Conservation (phyloP, 2,797 vertebrate species). For the Avahi laniger region DNA sequence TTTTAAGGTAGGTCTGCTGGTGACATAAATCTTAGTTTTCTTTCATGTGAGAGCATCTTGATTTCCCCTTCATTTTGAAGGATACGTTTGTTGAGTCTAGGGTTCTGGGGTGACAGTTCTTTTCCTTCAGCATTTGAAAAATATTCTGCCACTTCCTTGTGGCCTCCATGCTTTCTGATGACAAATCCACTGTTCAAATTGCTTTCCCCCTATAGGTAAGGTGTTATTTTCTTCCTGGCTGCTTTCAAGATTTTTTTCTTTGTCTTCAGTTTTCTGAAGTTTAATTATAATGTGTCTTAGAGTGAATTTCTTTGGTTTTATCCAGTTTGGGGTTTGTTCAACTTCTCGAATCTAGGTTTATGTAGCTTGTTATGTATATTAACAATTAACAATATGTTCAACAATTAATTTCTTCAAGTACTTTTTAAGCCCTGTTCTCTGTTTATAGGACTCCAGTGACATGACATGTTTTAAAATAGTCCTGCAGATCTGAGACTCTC, state of each 20-base stretch:
- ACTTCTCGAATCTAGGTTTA: neutral
- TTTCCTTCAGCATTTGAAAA: conserved; percentile 6
- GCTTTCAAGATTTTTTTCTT: neutral
- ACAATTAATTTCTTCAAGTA: neutral
- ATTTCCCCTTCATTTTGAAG: neutral
- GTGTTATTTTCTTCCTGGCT: neutral
- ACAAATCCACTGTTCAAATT: neutral
- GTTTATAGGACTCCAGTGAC: neutral
- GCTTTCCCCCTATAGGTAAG: neutral
- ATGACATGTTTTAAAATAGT: neutral
- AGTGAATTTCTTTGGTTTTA: neutral
- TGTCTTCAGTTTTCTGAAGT: neutral
- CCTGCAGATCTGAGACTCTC: neutral
- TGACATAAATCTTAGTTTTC: neutral
- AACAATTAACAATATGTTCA: no score
- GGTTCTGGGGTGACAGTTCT: neutral
- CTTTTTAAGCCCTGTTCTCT: neutral
- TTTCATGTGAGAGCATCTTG: neutral
- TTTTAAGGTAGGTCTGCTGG: neutral
- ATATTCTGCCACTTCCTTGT: neutral
- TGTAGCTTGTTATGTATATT: neutral
- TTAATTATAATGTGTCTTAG: neutral
- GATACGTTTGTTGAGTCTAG: neutral
- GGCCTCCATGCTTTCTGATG: neutral
- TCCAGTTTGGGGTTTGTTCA: neutral